phyloP scores from a whole-genome alignment of 2,113 vertebrate species.

The Epinephelus lanceolatus region DNA sequence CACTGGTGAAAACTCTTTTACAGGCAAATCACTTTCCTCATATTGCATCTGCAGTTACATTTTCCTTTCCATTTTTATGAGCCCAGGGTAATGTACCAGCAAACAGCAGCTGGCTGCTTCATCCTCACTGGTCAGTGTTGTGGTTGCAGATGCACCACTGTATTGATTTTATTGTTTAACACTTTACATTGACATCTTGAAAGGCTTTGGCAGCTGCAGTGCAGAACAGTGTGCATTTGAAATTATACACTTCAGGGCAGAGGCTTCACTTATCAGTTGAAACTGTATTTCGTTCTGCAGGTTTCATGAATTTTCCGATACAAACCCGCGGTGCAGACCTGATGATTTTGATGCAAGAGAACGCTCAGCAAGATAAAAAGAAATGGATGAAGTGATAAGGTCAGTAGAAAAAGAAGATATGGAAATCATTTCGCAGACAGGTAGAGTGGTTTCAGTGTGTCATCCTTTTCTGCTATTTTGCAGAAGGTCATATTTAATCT shows the following conservation, averaged over 20 bases:
- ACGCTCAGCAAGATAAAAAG: background rate
- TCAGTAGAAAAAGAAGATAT: background rate
- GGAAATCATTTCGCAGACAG: background rate
- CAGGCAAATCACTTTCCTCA: slow-evolving; percentile 24
- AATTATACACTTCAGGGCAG: background rate
- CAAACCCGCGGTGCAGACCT: background rate
- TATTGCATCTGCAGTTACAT: slow-evolving; percentile 11
- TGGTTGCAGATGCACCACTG: background rate
- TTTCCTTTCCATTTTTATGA: slow-evolving; percentile 20
- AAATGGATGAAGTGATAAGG: background rate
- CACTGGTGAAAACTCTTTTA: background rate
- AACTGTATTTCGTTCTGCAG: background rate
- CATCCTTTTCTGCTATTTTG: slow-evolving; percentile 42
- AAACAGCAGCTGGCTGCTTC: background rate
- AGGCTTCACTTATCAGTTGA: background rate
- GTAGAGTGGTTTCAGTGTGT: slow-evolving; percentile 19
- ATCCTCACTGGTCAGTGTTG: slow-evolving; percentile 19
- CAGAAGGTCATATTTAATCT: slow-evolving; percentile 78
- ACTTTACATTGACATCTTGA: slow-evolving; percentile 8
- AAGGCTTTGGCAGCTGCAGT: background rate
- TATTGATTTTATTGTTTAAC: slow-evolving; percentile 36
- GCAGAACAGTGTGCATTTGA: slow-evolving; percentile 12
- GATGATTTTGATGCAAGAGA: slow-evolving; percentile 23
- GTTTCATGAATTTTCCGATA: background rate
- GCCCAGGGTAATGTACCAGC: slow-evolving; percentile 20